Evolutionary conservation across 2,113 vertebrate species (phyloP).

Genomic region (Eulemur rufifrons): DNA sequence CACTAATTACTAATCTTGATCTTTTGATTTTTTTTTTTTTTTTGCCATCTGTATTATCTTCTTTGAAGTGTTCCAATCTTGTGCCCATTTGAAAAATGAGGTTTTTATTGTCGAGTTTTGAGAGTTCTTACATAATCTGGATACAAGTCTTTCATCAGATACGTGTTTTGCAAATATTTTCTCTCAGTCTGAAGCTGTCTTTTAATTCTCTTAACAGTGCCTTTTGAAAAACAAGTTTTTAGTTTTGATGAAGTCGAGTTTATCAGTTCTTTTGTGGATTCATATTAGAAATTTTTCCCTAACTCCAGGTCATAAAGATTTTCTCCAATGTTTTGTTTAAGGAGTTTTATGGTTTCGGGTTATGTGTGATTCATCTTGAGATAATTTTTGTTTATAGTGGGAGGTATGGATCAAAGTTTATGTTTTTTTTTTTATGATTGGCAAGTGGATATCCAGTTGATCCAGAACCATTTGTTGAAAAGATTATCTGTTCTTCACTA

Average conservation of each 20-base stretch:
- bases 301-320: background rate
- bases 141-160: background rate
- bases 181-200: background rate
- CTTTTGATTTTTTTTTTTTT: background rate
- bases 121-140: background rate
- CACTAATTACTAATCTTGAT: background rate
- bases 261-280: background rate
- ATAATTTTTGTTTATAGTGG: background rate
- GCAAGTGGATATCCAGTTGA: background rate
- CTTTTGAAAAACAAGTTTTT: background rate
- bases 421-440: background rate
- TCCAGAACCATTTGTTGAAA: background rate
- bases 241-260: background rate
- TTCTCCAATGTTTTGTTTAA: background rate
- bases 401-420: background rate
- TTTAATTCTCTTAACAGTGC: background rate
- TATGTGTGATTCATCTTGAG: background rate
- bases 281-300: background rate
- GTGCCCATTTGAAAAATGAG: background rate
- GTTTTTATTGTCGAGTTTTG: background rate
- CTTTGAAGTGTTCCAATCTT: background rate
- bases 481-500: background rate
- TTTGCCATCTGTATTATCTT: background rate
- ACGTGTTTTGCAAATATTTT: background rate
- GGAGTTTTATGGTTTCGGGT: background rate